Evolutionary conservation across 1,140 invertebrate genomes (phyloP).

Genomic region (Amyelois transitella): DNA sequence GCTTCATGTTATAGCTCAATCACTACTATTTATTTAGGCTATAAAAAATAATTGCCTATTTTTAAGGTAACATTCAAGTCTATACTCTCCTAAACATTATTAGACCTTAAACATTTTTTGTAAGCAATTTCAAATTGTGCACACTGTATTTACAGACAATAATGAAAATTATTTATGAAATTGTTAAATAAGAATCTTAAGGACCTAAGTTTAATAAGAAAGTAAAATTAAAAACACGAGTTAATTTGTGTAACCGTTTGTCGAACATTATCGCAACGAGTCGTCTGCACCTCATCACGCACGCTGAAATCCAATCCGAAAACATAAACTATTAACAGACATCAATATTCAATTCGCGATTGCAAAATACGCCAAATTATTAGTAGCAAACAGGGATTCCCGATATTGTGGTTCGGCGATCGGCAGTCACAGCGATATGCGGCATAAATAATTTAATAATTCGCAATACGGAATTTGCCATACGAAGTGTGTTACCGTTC

Average conservation of each 20-base stretch:
- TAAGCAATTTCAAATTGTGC: too few species aligned
- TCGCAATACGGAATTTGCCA: constrained; percentile 74
- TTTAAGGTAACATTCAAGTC: too few species aligned
- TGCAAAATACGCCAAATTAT: constrained; percentile 75
- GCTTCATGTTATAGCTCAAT: too few species aligned
- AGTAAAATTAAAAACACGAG: too few species aligned
- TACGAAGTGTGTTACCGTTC: constrained; percentile 67
- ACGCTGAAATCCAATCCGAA: constrained; percentile 65
- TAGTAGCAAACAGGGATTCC: constrained; percentile 71
- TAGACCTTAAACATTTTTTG: too few species aligned
- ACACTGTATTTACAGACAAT: too few species aligned
- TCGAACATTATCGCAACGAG: constrained; percentile 63
- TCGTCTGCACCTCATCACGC: constrained; percentile 59
- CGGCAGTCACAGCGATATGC: constrained; percentile 63
- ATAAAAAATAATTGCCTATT: too few species aligned
- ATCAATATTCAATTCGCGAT: constrained; percentile 73
- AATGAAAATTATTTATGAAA: too few species aligned
- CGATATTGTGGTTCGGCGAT: constrained; percentile 72
- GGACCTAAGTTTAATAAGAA: constrained; percentile 58
- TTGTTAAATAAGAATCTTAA: too few species aligned
- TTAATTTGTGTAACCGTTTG: constrained; percentile 59
- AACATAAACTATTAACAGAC: constrained; percentile 73
- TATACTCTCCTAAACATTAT: too few species aligned
- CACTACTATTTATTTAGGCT: too few species aligned
- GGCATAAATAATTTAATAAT: constrained; percentile 75